Percentiles rank a stretch among this genome's conserved stretches.
Conservation (phyloP, 1,140 invertebrate genomes). For the Caenorhabditis briggsae region DNA sequence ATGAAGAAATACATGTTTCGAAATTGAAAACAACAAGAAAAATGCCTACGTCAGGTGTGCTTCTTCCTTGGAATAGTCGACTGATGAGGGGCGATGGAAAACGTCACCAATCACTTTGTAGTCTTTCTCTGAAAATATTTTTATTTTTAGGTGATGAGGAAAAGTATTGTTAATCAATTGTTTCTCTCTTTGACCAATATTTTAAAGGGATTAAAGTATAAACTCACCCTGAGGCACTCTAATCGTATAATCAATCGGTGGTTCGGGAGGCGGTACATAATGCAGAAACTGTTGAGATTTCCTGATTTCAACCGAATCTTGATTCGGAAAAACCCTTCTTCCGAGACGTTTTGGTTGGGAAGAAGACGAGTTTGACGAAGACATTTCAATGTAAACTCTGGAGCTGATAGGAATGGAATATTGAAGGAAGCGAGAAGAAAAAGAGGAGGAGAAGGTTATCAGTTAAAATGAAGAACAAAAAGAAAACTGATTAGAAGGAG, state of each 20-base stretch:
- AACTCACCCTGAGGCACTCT: slow-evolving; percentile 30
- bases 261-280: slow-evolving; percentile 32
- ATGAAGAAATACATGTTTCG: not conserved
- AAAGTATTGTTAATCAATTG: not conserved
- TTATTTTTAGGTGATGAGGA: not conserved
- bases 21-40: not conserved
- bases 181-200: too few relatives aligned
- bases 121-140: slow-evolving; percentile 9
- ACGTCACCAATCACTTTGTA: slow-evolving; percentile 45
- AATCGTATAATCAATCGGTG: slow-evolving; percentile 40
- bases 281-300: slow-evolving; percentile 43
- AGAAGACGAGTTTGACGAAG: slow-evolving; percentile 1
- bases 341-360: slow-evolving; percentile 32
- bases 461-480: not conserved
- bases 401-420: slow-evolving; percentile 17
- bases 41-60: slow-evolving; percentile 31
- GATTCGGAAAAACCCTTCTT: slow-evolving; percentile 41
- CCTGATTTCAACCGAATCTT: slow-evolving; percentile 29
- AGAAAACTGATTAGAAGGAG: slow-evolving; percentile 23
- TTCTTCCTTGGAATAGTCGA: slow-evolving; percentile 47
- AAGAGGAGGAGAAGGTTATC: not conserved
- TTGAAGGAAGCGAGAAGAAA: slow-evolving; percentile 20
- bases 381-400: not conserved
- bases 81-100: slow-evolving; percentile 33
- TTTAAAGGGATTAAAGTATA: not conserved